Conservation (phyloP, 2,888 invertebrate genomes). For the Lutraria lutraria region DNA sequence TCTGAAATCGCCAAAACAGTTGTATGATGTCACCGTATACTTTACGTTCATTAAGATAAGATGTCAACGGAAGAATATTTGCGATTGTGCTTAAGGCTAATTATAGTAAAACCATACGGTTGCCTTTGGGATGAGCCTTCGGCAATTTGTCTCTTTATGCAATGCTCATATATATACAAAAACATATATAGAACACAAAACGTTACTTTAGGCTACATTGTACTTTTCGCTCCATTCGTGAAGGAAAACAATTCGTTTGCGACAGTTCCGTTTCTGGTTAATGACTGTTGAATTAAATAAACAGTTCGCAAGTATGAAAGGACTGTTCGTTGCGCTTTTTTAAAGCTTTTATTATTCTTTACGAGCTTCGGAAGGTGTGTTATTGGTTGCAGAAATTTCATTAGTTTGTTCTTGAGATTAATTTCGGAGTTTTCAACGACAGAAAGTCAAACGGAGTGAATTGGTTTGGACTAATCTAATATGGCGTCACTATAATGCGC, state of each 20-base stretch:
- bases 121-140: constrained; percentile 60
- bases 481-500: not conserved
- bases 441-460: constrained; percentile 27
- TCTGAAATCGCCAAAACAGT: constrained; percentile 5
- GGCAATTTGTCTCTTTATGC: constrained; percentile 49
- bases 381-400: constrained; percentile 22
- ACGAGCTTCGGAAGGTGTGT: constrained; percentile 7
- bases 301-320: not conserved
- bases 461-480: constrained; percentile 25
- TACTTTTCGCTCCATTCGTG: constrained; percentile 31
- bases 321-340: not conserved
- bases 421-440: constrained; percentile 22
- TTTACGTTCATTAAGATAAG: constrained; percentile 33
- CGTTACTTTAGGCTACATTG: constrained; percentile 50
- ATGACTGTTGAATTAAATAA: constrained; percentile 23
- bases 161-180: constrained; percentile 41
- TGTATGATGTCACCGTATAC: constrained; percentile 18
- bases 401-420: constrained; percentile 7
- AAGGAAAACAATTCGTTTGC: constrained; percentile 15
- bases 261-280: constrained; percentile 16
- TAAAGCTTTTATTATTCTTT: constrained; percentile 10
- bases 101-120: constrained; percentile 51
- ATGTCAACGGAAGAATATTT: constrained; percentile 37
- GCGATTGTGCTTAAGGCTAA: constrained; percentile 38
- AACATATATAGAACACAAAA: constrained; percentile 47